Evolutionary conservation across 2,888 invertebrate species (phyloP).

Genomic region (Junonia oenone): DNA sequence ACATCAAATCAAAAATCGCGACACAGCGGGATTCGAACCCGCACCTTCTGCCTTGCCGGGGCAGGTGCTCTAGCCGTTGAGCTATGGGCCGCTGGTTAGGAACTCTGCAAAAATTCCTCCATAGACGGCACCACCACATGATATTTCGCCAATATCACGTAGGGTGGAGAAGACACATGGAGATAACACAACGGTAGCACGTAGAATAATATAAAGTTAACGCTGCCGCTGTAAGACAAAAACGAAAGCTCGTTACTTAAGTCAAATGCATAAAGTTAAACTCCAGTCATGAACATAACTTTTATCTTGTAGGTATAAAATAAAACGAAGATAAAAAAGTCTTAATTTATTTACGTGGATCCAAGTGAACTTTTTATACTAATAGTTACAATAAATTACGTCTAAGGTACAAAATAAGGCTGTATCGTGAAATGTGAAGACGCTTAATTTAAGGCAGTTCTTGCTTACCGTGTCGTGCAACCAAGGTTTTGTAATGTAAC

Average conservation of each 20-base stretch:
- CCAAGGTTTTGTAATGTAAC: slow-evolving; percentile 39
- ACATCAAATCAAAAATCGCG: too few species aligned
- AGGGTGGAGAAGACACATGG: too few species aligned
- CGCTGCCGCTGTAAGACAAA: too few species aligned
- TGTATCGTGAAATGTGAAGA: slow-evolving; percentile 72
- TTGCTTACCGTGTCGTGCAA: slow-evolving; percentile 64
- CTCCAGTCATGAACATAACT: not conserved
- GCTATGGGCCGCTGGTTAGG: too few species aligned
- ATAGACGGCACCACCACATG: too few species aligned
- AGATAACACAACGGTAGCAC: too few species aligned
- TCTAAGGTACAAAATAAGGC: slow-evolving; percentile 76
- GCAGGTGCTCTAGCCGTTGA: too few species aligned
- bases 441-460: slow-evolving; percentile 71
- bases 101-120: too few species aligned
- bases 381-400: slow-evolving; percentile 29
- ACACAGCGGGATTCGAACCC: too few species aligned
- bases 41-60: too few species aligned
- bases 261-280: not conserved
- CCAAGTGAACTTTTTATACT: slow-evolving; percentile 25
- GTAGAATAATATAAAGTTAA: too few species aligned
- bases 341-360: slow-evolving; percentile 29
- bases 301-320: not conserved
- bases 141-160: too few species aligned
- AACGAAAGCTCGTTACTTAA: not conserved
- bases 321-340: slow-evolving; percentile 18